Conservation (phyloP, 92 coral and sea anemone species). For the Pocillopora grandis region DNA sequence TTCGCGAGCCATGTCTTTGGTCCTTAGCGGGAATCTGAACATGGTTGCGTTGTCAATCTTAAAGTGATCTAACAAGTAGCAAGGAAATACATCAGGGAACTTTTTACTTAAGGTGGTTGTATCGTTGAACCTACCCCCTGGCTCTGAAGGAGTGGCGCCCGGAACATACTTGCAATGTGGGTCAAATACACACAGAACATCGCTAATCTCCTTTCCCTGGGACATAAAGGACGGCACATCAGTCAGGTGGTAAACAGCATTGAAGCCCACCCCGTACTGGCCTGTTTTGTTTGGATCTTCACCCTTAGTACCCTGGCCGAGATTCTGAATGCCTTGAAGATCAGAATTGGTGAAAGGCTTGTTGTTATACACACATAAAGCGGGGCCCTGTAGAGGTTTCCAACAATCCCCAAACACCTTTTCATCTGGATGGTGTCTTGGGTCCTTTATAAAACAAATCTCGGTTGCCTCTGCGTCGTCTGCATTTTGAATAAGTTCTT, state of each 20-base stretch:
- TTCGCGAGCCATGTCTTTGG: constrained; percentile 42
- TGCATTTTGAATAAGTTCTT: constrained; percentile 93
- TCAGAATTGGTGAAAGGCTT: constrained; percentile 66
- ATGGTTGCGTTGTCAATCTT: constrained; percentile 55
- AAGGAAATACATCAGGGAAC: constrained; percentile 59
- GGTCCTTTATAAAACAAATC: constrained; percentile 84
- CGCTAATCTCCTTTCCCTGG: constrained; percentile 72
- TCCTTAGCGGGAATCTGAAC: constrained; percentile 68
- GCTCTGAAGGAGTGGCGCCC: constrained; percentile 45
- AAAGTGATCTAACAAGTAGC: constrained; percentile 60
- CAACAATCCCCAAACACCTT: constrained; percentile 70
- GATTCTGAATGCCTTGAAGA: constrained; percentile 71
- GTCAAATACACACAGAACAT: constrained; percentile 79
- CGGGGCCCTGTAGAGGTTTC: constrained; percentile 84
- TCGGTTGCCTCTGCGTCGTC: constrained; percentile 88
- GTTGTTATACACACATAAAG: constrained; percentile 84
- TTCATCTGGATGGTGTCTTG: constrained; percentile 69
- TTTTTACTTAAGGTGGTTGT: neutral
- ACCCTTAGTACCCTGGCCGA: constrained; percentile 83
- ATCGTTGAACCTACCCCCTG: constrained; percentile 50
- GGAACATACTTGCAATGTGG: constrained; percentile 76
- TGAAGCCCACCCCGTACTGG: constrained; percentile 87
- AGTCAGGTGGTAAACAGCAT: constrained; percentile 87
- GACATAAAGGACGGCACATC: constrained; percentile 86
- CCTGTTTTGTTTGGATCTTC: constrained; percentile 90